Evolutionary conservation across 2,797 vertebrate species (phyloP), one percentile per base, ranked within the genome.

Genomic region (Hoplostethus mediterraneus): DNA sequence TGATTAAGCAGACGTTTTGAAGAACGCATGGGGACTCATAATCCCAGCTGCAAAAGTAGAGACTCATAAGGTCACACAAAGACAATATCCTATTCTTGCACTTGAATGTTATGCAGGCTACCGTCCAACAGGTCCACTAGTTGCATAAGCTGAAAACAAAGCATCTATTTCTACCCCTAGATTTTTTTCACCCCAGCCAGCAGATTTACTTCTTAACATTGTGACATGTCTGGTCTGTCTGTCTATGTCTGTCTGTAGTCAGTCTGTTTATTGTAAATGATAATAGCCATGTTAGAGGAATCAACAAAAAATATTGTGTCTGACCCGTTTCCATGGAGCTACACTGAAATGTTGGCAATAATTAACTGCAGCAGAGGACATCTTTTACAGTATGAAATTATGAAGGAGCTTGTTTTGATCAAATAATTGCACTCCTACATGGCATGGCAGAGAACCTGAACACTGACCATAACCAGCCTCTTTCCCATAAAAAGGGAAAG

Each of bases 81-180:
- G 83, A 90, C 87, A 88, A 87, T 77, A 85, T 86, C 77, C 83
- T 85, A 86, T 90, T 90, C 81, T 89, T 84, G 71, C 63, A 78
- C 66, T 59, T 68, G 63, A 57, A 90, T 91, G 90, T 86, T 82
- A 88, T 88, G 83, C 88, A 91, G 85, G 90, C 82, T 79, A 71
- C n/a, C 12, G 9, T 92, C 87, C 91, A 94, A 92, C 90, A 93
- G 85, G 93, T 94, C 89, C 82, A 82, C 80, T 61, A 79, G 74
- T 89, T 91, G 82, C 88, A 87, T 90, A 87, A 91, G 77, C 76
- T 71, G 70, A 86, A 92, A 85, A 92, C 92, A 91, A 92, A 92
- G 89, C 84, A 88, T 86, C 77, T 87, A 86, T 87, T 90, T 89
- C 88, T 85, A 74, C 55, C 78, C 69, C 71, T 71, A 62, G 48